Conservation (phyloP, 2,888 invertebrate genomes). For the Desoria tigrina region DNA sequence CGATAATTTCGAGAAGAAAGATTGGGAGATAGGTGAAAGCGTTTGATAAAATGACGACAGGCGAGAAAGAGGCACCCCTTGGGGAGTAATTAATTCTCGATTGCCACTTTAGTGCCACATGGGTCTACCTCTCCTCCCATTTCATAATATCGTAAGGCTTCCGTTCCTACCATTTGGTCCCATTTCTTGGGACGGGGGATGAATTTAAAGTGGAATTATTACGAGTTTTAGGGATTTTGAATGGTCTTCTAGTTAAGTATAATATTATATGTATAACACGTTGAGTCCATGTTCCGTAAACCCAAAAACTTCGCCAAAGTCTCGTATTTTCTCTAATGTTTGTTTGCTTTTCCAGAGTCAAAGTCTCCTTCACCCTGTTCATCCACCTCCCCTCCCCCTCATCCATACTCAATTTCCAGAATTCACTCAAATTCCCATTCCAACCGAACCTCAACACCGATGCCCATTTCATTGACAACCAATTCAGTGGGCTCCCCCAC, state of each 20-base stretch:
- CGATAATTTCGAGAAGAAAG: background rate
- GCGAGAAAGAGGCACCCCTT: conserved; percentile 49
- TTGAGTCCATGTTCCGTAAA: too few relatives aligned
- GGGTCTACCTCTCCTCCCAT: conserved; percentile 32
- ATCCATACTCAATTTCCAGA: conserved; percentile 53
- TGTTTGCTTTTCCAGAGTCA: conserved; percentile 40
- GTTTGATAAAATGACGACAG: conserved; percentile 42
- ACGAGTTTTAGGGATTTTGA: too few relatives aligned
- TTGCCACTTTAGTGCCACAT: conserved; percentile 54
- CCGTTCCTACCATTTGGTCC: conserved; percentile 15
- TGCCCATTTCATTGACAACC: conserved; percentile 51
- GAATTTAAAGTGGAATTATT: conserved; percentile 3
- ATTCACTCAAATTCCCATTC: conserved; percentile 46
- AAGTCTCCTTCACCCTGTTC: conserved; percentile 51
- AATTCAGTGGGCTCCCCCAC: conserved; percentile 21
- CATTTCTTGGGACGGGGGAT: background rate
- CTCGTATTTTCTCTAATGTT: too few relatives aligned
- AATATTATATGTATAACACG: conserved; percentile 20
- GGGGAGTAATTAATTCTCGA: conserved; percentile 57
- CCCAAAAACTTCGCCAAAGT: too few relatives aligned
- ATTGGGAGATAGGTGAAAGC: conserved; percentile 7
- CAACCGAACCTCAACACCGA: conserved; percentile 46
- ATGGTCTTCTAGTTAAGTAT: conserved; percentile 6
- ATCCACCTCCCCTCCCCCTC: conserved; percentile 48
- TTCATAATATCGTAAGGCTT: too few relatives aligned